Base-by-base conservation (phyloP, 64 coral and sea anemone species). In the Dendronephthya gigantea region DNA sequence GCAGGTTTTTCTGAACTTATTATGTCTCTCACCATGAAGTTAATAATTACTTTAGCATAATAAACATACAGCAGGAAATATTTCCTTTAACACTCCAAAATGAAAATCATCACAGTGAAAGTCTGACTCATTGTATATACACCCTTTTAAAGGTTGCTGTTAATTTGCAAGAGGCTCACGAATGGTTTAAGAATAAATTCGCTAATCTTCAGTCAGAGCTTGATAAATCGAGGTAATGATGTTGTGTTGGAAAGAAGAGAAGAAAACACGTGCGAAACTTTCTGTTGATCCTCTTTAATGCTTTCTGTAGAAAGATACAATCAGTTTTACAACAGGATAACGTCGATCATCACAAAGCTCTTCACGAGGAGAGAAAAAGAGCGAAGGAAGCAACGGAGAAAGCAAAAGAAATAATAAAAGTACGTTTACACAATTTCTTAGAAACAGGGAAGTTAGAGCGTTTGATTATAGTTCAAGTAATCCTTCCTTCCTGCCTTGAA, bases 171-270 rank as follows among this genome's bases (percentile, higher is more conserved):
- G 88, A 97, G 82, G 91, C 94, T 16, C 94, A 97, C 82, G 90
- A 93, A 14, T 93, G 92, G 94, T 97, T 97, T 81, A 92, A 93
- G 48, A 87, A 40, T 7, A 97, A 97, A 83, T 97, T 97, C 56
- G 89, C 90, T 84, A 92, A 88, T 85, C 88, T 97, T 81, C 89
- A 97, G 22, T 70, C 91, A n/a, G 94, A 97, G 81, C 85, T 97
- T 0, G 74, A 40, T 7, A 90, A 89, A 88, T 97, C 94, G 43
- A 97, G 88, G 94, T 97, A 91, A 2, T 83, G 10, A 36, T 38
- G 43, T 66, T 66, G 58, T 66, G 58, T 8, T 55, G 50, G 50
- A 55, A 10, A 11, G 50, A 17, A 55, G 50, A 17, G 17, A 17
- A 55, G n/a, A n/a, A n/a, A n/a, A n/a, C n/a, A n/a, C n/a, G n/a